These are phyloP conservation scores for Chelonoidis abingdonii DNA, from an alignment of 2,113 vertebrate genomes.

Conservation along the genomic window DNA sequence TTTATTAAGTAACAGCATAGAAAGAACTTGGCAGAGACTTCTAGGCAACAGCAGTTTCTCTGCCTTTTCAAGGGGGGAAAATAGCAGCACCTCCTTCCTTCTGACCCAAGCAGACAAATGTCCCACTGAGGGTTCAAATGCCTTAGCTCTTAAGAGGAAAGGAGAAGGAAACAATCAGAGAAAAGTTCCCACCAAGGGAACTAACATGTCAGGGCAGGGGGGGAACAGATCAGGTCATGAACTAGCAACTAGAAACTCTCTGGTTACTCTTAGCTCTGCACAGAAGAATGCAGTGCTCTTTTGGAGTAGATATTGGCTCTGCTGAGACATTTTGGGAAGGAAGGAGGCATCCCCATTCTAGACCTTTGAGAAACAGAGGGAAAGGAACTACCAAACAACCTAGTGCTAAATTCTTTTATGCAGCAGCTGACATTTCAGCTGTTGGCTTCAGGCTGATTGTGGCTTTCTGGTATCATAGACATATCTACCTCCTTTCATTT, in stretches of 20 bases:
- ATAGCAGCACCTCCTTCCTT: not conserved
- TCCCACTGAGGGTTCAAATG: rapidly evolving
- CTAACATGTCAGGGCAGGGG: not conserved
- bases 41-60: not conserved
- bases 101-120: not conserved
- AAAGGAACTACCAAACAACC: not conserved
- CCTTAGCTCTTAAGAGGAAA: not conserved
- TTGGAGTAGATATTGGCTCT: rapidly evolving
- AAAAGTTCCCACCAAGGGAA: not conserved
- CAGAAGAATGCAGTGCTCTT: not conserved
- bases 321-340: not conserved
- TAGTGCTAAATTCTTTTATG: not conserved
- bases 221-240: not conserved
- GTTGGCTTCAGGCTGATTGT: not conserved
- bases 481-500: not conserved
- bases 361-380: not conserved
- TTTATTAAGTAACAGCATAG: rapidly evolving
- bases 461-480: not conserved
- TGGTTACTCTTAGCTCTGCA: not conserved
- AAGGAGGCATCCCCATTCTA: not conserved
- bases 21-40: not conserved
- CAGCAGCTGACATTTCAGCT: not conserved
- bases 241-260: not conserved
- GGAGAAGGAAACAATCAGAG: not conserved
- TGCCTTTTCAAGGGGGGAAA: not conserved